Conservation (phyloP, 2,888 invertebrate genomes). For the Mechanitis messenoides region DNA sequence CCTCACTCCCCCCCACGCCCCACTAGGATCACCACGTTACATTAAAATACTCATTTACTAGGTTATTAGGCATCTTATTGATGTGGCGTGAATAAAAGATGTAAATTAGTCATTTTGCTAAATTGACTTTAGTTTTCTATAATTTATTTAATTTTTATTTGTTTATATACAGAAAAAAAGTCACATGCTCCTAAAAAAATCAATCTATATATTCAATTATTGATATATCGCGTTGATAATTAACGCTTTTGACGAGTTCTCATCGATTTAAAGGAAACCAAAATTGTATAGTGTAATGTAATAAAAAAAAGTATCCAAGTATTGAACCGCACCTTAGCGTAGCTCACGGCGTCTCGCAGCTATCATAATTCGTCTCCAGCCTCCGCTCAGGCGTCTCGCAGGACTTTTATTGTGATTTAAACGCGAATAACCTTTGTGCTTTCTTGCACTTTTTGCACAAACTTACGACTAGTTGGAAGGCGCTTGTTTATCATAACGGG, state of each 20-base stretch:
- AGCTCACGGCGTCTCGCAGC: conserved; percentile 51
- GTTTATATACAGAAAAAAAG: no score
- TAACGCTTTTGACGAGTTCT: no score
- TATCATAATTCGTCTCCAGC: conserved; percentile 58
- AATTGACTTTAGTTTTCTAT: no score
- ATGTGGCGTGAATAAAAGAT: conserved; percentile 8
- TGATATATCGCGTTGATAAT: no score
- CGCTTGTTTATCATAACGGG: conserved; percentile 27
- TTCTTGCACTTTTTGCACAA: conserved; percentile 26
- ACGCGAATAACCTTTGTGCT: conserved; percentile 47
- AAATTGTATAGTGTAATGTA: no score
- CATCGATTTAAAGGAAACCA: no score
- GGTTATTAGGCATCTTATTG: conserved; percentile 21
- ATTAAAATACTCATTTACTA: conserved; percentile 26
- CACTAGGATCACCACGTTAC: conserved; percentile 25
- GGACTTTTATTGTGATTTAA: conserved; percentile 75
- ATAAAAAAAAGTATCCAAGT: conserved; percentile 8
- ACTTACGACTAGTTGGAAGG: conserved; percentile 27
- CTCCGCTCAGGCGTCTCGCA: conserved; percentile 60
- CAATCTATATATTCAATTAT: no score
- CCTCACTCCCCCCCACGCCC: conserved; percentile 44
- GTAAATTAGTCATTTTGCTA: no score
- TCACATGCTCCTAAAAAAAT: no score
- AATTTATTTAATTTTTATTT: no score
- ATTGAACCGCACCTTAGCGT: conserved; percentile 29